These are phyloP conservation scores for Litocranius walleri DNA, from an alignment of 2,113 vertebrate species.

Conservation along the genomic window DNA sequence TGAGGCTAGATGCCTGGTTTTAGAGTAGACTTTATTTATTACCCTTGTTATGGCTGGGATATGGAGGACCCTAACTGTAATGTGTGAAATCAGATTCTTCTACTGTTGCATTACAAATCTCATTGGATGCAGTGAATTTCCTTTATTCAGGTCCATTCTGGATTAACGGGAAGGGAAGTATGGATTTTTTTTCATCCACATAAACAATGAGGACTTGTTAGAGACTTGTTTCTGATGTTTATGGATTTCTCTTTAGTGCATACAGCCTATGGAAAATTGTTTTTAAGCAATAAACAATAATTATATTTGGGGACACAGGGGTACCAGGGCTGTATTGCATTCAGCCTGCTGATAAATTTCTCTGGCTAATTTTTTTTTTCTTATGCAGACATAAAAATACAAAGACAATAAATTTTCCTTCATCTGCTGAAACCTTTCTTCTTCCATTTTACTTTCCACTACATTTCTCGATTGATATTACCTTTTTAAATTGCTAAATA, in stretches of 20 bases:
- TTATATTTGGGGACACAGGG: conserved; percentile 62
- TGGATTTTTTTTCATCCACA: conserved; percentile 46
- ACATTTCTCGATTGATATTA: conserved; percentile 48
- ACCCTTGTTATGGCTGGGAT: conserved; percentile 47
- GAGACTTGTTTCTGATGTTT: conserved; percentile 71
- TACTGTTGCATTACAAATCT: conserved; percentile 55
- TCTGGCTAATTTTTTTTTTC: conserved; percentile 44
- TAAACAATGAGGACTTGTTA: conserved; percentile 69
- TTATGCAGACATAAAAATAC: conserved; percentile 57
- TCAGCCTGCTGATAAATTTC: conserved; percentile 47
- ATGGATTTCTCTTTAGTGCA: conserved; percentile 74
- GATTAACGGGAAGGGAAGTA: conserved; percentile 61
- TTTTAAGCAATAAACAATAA: conserved; percentile 74
- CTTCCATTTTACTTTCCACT: conserved; percentile 42
- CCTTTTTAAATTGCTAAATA: conserved; percentile 62
- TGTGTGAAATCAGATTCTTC: conserved; percentile 61
- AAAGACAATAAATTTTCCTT: conserved; percentile 52
- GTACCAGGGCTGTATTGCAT: background rate
- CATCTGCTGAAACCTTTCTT: background rate
- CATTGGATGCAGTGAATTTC: conserved; percentile 63
- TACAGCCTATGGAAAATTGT: conserved; percentile 57
- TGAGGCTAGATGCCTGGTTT: conserved; percentile 9
- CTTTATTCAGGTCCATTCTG: conserved; percentile 59
- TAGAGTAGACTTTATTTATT: conserved; percentile 60
- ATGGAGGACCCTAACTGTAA: conserved; percentile 38